Conservation (phyloP, 2,888 invertebrate species). For the Pristionchus japonicus region DNA sequence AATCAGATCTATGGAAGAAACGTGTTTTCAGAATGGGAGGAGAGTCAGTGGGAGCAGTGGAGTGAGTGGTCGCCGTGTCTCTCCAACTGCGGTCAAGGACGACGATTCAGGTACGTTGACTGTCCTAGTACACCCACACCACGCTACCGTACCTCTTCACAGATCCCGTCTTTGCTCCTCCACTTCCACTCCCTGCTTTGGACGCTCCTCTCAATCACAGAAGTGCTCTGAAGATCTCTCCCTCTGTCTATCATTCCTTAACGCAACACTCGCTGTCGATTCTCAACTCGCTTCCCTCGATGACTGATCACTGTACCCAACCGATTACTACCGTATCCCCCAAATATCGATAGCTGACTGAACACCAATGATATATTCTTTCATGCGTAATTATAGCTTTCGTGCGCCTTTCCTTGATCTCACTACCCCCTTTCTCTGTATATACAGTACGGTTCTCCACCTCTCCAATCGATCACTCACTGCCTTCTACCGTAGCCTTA, state of each 20-base stretch:
- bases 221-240: slow-evolving; percentile 53
- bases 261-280: slow-evolving; percentile 36
- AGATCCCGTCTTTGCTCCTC: slow-evolving; percentile 44
- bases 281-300: slow-evolving; percentile 23
- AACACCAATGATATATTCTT: slow-evolving; percentile 35
- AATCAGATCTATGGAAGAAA: no score
- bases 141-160: background rate
- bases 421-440: slow-evolving; percentile 34
- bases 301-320: background rate
- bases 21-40: slow-evolving; percentile 59
- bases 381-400: slow-evolving; percentile 25
- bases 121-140: background rate
- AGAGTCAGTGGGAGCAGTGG: slow-evolving; percentile 72
- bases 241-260: slow-evolving; percentile 48
- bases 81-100: slow-evolving; percentile 46
- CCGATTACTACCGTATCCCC: background rate
- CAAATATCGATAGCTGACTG: no score
- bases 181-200: slow-evolving; percentile 66
- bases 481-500: slow-evolving; percentile 35
- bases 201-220: slow-evolving; percentile 62
- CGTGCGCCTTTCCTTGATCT: background rate
- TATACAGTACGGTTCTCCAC: slow-evolving; percentile 35
- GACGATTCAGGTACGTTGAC: slow-evolving; percentile 34
- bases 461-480: slow-evolving; percentile 23
- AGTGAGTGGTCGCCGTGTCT: slow-evolving; percentile 69